phyloP scores from a whole-genome alignment of 2,797 vertebrate species.

The Psittacula derbiana region DNA sequence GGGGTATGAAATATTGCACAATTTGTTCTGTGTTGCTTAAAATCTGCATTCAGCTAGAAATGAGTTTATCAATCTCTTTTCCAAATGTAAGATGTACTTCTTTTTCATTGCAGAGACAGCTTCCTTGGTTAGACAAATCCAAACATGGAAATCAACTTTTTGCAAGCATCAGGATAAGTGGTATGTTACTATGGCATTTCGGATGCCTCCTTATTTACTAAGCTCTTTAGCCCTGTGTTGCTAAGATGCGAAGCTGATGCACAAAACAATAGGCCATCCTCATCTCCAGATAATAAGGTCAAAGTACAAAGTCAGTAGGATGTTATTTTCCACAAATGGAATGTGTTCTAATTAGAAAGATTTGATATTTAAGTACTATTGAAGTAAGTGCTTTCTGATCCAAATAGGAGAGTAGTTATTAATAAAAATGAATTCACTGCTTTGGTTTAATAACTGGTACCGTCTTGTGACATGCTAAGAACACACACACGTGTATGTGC shows the following conservation, averaged over 20 bases:
- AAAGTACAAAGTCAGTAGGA: background rate
- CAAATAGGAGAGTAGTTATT: background rate
- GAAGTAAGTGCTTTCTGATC: background rate
- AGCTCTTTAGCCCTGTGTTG: slow-evolving; percentile 33
- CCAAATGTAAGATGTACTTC: background rate
- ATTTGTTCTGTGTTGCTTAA: background rate
- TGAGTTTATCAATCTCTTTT: background rate
- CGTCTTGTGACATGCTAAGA: background rate
- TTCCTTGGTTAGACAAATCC: background rate
- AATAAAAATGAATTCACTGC: background rate
- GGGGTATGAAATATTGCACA: background rate
- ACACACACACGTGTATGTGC: background rate
- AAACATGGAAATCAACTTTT: slow-evolving; percentile 41
- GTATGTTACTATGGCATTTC: slow-evolving; percentile 52
- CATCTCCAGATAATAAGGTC: slow-evolving; percentile 6
- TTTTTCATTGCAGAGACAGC: slow-evolving; percentile 7
- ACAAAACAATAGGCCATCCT: slow-evolving; percentile 19
- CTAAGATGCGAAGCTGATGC: slow-evolving; percentile 52
- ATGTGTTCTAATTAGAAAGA: background rate
- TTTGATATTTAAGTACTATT: background rate
- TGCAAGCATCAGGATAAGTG: slow-evolving; percentile 18
- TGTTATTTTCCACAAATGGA: background rate
- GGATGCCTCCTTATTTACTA: slow-evolving; percentile 40
- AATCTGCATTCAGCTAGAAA: background rate
- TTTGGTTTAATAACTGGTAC: background rate